Evolutionary conservation across 2,888 invertebrate genomes (phyloP).

Genomic region (Sinhomidia bicolor): DNA sequence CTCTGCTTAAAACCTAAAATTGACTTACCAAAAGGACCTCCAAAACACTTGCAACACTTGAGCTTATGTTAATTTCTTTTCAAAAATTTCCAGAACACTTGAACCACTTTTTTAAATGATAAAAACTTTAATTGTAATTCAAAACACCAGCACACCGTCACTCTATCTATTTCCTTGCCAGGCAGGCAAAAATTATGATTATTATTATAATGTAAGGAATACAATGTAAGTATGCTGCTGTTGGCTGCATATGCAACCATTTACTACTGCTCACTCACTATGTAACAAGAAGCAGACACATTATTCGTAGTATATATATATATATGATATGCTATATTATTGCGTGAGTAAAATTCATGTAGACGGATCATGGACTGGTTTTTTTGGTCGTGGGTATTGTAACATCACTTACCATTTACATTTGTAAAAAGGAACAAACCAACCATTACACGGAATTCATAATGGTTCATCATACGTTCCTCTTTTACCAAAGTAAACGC

Average conservation of each 20-base stretch:
- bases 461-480: constrained; percentile 29
- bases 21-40: constrained; percentile 63
- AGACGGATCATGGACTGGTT: constrained; percentile 42
- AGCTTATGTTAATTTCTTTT: background rate
- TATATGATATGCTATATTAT: constrained; percentile 47
- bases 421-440: background rate
- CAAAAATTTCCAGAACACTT: constrained; percentile 38
- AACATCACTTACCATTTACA: constrained; percentile 33
- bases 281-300: constrained; percentile 18
- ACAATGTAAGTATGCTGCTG: constrained; percentile 25
- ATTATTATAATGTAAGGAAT: background rate
- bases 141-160: constrained; percentile 60
- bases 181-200: constrained; percentile 40
- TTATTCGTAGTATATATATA: no score
- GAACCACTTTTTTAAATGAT: background rate
- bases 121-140: constrained; percentile 33
- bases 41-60: constrained; percentile 43
- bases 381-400: constrained; percentile 49
- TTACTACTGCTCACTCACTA: constrained; percentile 24
- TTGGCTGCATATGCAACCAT: constrained; percentile 40
- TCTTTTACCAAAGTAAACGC: background rate
- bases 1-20: constrained; percentile 12
- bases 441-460: constrained; percentile 20
- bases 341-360: constrained; percentile 41
- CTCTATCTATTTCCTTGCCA: constrained; percentile 52